These are phyloP conservation scores for Dusona sp. DNA, from an alignment of 2,888 invertebrate genomes.

Conservation along the genomic window DNA sequence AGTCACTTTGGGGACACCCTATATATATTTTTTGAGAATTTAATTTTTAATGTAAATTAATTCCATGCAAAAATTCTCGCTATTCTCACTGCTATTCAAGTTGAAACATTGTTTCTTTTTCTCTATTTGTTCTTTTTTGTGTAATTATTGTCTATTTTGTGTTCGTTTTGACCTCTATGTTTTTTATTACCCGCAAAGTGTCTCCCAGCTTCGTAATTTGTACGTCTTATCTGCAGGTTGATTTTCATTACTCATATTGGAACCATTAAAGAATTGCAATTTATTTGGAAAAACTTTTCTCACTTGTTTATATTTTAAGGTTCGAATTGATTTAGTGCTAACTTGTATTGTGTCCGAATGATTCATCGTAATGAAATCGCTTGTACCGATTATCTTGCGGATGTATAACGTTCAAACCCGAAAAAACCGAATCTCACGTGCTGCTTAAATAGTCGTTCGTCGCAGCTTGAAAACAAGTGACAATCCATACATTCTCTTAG, in stretches of 20 bases:
- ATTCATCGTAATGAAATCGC: background rate
- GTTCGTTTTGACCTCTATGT: background rate
- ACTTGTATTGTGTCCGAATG: background rate
- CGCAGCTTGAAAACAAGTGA: background rate
- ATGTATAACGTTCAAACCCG: background rate
- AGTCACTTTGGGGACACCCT: no score
- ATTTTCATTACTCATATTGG: no score
- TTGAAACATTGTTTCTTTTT: background rate
- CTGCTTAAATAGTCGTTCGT: background rate
- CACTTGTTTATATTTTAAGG: no score
- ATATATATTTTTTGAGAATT: background rate
- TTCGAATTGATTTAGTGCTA: background rate
- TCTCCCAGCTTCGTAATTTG: slow-evolving; percentile 19
- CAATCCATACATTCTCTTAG: background rate
- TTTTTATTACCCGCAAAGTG: background rate
- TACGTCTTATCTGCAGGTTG: background rate
- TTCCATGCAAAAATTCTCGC: background rate
- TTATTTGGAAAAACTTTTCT: background rate
- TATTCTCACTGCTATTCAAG: background rate
- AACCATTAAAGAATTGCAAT: background rate
- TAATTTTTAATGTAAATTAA: background rate
- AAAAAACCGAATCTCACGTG: slow-evolving; percentile 2
- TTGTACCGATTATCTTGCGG: background rate
- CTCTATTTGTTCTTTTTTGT: background rate
- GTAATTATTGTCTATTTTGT: background rate